Base-by-base conservation (phyloP, 2,888 invertebrate species). In the Clostera curtula region DNA sequence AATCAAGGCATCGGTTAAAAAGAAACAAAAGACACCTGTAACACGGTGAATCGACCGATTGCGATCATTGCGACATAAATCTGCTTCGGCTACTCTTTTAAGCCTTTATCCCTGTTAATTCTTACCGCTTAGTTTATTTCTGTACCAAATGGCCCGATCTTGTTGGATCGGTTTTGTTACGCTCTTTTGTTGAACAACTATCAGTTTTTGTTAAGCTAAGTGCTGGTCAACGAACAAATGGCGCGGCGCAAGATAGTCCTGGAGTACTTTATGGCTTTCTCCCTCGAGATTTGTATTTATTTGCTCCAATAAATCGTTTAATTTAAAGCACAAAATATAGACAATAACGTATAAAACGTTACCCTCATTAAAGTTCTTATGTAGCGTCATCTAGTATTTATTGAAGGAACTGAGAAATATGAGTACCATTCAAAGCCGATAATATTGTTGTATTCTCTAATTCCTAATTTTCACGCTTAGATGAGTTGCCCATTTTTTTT, bases 41-140 rank as follows among this genome's bases (percentile, higher is more conserved):
- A 74, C 72, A 70, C 60, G 70, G 66, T 61, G 74, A 72, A 72
- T 69, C 70, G 71, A 58, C 60, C 73, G 79, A 80, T 79, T 73
- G 72, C 73, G 73, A 82, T 79, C 80, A 62, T 67, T 65, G 70
- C 75, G 70, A 74, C 82, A 83, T 83, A 83, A 83, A 83, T 83
- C 80, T 73, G 67, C 69, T 69, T 75, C 79, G 80, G 82, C 82
- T 82, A 82, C 82, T 77, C 79, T 80, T 80, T 74, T 72, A 80
- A 83, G 73, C 77, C 71, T 76, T 83, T 80, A 80, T 72, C 76
- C 75, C 72, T 77, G 80, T 82, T 83, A 76, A 80, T 80, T 80
- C 82, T 76, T 80, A 75, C 80, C 79, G 80, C 80, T 83, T 80
- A 77, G 80, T 82, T 82, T 82, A 82, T 82, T 75, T 73, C 70